phyloP scores from a whole-genome alignment of 1,140 invertebrate genomes.

The Heliothis virescens region DNA sequence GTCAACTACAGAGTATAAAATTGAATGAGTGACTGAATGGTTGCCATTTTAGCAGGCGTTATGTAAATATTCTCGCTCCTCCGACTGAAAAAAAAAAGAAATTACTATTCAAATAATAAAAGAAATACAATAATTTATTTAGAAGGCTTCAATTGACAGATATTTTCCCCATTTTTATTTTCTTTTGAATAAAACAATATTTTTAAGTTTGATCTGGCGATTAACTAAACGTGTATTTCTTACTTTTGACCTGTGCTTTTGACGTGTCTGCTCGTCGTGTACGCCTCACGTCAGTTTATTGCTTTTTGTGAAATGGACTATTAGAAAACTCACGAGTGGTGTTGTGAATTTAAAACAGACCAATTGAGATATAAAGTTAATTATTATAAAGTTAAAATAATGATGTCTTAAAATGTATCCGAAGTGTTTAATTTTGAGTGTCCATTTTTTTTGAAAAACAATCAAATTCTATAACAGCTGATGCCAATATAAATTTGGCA shows the following conservation, averaged over 20 bases:
- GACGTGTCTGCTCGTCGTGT: constrained; percentile 64
- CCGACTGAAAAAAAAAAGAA: background rate
- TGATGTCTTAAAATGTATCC: constrained; percentile 41
- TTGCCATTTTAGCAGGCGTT: background rate
- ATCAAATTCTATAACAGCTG: constrained; percentile 49
- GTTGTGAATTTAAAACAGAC: constrained; percentile 36
- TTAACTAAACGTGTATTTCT: constrained; percentile 1
- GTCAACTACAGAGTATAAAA: constrained; percentile 25
- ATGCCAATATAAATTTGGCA: constrained; percentile 47
- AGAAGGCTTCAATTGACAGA: too few relatives aligned
- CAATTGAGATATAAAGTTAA: background rate
- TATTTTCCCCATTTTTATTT: too few relatives aligned
- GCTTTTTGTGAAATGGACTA: constrained; percentile 8
- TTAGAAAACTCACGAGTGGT: constrained; percentile 27
- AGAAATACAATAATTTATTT: background rate
- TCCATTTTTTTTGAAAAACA: constrained; percentile 37
- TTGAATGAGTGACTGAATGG: too few relatives aligned
- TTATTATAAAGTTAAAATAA: constrained; percentile 17
- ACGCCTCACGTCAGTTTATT: constrained; percentile 57
- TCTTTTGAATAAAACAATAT: too few relatives aligned
- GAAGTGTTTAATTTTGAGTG: constrained; percentile 39
- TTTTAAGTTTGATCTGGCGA: too few relatives aligned
- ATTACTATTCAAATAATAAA: too few relatives aligned
- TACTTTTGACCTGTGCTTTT: constrained; percentile 59
- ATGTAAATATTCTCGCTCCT: background rate